A percentile compares a stretch with the other conserved stretches of the same genome.
Evolutionary conservation across 2,888 invertebrate genomes (phyloP).

Genomic region (Uropetala carovei): DNA sequence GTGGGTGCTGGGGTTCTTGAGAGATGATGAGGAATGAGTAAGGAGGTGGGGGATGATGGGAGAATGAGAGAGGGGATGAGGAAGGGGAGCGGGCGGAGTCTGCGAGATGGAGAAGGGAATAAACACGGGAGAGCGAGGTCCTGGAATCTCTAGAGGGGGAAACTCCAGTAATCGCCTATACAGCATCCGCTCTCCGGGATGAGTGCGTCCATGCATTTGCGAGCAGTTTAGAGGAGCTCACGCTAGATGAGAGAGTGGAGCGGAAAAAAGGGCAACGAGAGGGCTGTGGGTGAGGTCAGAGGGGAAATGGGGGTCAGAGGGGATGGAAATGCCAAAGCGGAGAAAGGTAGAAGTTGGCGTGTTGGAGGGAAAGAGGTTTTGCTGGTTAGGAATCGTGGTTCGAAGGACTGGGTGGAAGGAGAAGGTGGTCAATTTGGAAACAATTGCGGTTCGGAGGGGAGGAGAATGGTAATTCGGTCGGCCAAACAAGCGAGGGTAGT

Average conservation of each 20-base stretch:
- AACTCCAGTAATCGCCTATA: constrained; percentile 44
- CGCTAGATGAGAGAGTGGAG: background rate
- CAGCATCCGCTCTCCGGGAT: constrained; percentile 40
- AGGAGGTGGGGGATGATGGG: background rate
- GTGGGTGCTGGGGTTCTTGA: background rate
- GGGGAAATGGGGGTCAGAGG: background rate
- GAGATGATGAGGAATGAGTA: background rate
- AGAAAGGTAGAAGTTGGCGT: background rate
- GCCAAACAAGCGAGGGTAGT: background rate
- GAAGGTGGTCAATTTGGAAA: background rate
- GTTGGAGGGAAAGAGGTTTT: background rate
- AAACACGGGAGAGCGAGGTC: constrained; percentile 4
- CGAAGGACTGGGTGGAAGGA: background rate
- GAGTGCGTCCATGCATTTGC: constrained; percentile 47
- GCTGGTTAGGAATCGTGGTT: background rate
- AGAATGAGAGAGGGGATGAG: background rate
- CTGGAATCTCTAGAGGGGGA: constrained; percentile 20
- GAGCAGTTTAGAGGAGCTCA: background rate
- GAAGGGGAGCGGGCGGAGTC: background rate
- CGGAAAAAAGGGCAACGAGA: constrained; percentile 15
- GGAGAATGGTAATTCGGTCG: background rate
- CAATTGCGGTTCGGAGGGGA: background rate
- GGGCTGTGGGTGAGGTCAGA: background rate
- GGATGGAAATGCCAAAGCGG: background rate
- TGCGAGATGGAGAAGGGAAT: background rate